Evolutionary conservation across 2,797 vertebrate genomes (phyloP).

Genomic region (Sebastes elongatus): DNA sequence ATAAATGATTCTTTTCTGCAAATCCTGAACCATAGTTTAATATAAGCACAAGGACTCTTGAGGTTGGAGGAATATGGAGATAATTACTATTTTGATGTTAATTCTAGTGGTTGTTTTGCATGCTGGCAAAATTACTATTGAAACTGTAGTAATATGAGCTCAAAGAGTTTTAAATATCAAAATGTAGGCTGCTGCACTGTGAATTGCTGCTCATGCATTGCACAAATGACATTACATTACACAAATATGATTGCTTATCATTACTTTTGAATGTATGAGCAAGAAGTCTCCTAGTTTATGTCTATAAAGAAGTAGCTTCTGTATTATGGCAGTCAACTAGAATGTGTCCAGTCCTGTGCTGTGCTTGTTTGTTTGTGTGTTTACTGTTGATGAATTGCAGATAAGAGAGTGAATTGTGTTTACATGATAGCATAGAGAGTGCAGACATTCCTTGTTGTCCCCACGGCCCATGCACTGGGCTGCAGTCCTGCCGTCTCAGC

Average conservation of each 20-base stretch:
- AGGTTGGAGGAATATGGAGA: not conserved
- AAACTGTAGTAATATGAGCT: not conserved
- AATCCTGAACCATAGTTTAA: not conserved
- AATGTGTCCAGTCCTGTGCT: slow-evolving; percentile 21
- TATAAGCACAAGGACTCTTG: not conserved
- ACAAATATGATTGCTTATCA: not conserved
- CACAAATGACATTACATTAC: no score
- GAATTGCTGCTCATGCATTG: not conserved
- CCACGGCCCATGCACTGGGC: slow-evolving; percentile 19
- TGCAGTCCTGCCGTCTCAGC: slow-evolving; percentile 45
- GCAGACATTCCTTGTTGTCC: slow-evolving; percentile 57
- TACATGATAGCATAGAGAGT: slow-evolving; percentile 54
- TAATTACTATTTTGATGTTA: not conserved
- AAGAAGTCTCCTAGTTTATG: not conserved
- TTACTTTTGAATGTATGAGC: not conserved
- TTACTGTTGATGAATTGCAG: slow-evolving; percentile 52
- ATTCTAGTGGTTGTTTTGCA: not conserved
- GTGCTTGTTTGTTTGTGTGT: slow-evolving; percentile 65
- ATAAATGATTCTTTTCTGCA: not conserved
- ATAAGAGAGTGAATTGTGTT: slow-evolving; percentile 66
- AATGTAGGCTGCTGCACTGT: not conserved
- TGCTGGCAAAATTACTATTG: not conserved
- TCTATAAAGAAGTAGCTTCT: not conserved
- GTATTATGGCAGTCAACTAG: slow-evolving; percentile 3
- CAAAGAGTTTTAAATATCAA: not conserved